A percentile compares a stretch with the other conserved stretches of the same genome.
phyloP scores from a whole-genome alignment of 2,888 invertebrate species.

The Drosophila neotestacea region DNA sequence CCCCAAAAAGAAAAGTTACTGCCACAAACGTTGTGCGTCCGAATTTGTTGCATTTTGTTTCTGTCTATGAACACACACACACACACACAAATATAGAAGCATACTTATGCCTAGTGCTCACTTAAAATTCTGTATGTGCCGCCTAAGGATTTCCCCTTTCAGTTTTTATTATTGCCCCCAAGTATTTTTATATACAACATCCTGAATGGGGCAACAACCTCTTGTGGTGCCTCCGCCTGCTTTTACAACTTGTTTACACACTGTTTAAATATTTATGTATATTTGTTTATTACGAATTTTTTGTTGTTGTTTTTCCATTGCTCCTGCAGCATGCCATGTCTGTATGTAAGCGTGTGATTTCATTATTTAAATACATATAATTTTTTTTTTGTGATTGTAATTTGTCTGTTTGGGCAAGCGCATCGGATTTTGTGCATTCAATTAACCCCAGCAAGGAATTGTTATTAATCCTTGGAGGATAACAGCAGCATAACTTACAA shows the following conservation, averaged over 20 bases:
- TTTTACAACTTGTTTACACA: slow-evolving; percentile 61
- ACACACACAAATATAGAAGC: slow-evolving; percentile 1
- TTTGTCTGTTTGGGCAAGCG: slow-evolving; percentile 25
- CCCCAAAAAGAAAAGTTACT: slow-evolving; percentile 18
- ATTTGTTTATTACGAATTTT: slow-evolving; percentile 24
- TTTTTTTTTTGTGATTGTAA: slow-evolving; percentile 26
- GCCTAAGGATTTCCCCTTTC: slow-evolving; percentile 18
- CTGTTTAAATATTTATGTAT: slow-evolving; percentile 26
- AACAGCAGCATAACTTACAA: slow-evolving; percentile 20
- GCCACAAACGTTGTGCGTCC: slow-evolving; percentile 27
- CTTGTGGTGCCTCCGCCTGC: slow-evolving; percentile 20
- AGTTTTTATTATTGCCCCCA: slow-evolving; percentile 46
- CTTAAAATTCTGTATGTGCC: slow-evolving; percentile 26
- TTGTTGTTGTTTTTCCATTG: slow-evolving; percentile 18
- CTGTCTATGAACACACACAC: slow-evolving; percentile 12
- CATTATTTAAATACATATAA: slow-evolving; percentile 18
- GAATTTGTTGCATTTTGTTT: slow-evolving; percentile 33
- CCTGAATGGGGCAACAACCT: slow-evolving; percentile 15
- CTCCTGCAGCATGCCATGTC: slow-evolving; percentile 44
- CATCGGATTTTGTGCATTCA: slow-evolving; percentile 34
- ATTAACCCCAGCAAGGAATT: slow-evolving; percentile 40
- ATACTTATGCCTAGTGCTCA: slow-evolving; percentile 4
- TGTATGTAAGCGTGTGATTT: slow-evolving; percentile 29
- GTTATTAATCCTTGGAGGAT: slow-evolving; percentile 42
- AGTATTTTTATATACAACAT: slow-evolving; percentile 33